These are phyloP conservation scores for Dione juno DNA, from an alignment of 2,888 invertebrate species.

Conservation along the genomic window DNA sequence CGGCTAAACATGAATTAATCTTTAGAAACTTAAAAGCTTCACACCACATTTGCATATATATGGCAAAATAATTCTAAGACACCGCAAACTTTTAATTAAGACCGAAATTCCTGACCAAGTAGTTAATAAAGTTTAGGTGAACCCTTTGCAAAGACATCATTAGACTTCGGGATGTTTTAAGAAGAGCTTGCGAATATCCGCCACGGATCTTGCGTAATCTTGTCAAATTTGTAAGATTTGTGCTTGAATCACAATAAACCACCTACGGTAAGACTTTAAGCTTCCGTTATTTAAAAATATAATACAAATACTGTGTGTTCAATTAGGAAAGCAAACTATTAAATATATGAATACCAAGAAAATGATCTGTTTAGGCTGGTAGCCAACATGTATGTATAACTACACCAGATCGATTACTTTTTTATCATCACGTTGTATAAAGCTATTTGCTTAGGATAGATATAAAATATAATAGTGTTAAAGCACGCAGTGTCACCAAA, in stretches of 20 bases:
- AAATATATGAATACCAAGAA: no score
- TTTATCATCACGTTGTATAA: no score
- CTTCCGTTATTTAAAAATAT: no score
- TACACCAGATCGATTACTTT: no score
- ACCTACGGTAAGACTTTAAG: not conserved
- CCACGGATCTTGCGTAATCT: no score
- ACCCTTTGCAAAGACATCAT: slow-evolving; percentile 25
- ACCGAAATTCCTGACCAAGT: slow-evolving; percentile 24
- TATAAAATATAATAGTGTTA: no score
- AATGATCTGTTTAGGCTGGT: no score
- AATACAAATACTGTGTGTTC: no score
- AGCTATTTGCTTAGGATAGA: no score
- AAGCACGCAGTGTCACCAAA: no score
- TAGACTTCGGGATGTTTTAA: not conserved
- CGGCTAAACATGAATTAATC: slow-evolving; percentile 4
- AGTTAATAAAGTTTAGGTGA: slow-evolving; percentile 22
- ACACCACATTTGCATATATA: slow-evolving; percentile 29
- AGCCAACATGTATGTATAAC: no score
- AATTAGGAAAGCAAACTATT: no score
- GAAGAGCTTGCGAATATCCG: not conserved
- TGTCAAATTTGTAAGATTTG: not conserved
- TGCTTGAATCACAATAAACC: not conserved
- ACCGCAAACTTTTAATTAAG: slow-evolving; percentile 30
- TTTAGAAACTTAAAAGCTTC: slow-evolving; percentile 5
- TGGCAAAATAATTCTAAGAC: slow-evolving; percentile 13